Base-by-base conservation (phyloP, 2,888 invertebrate genomes). In the Galerucella pusilla region DNA sequence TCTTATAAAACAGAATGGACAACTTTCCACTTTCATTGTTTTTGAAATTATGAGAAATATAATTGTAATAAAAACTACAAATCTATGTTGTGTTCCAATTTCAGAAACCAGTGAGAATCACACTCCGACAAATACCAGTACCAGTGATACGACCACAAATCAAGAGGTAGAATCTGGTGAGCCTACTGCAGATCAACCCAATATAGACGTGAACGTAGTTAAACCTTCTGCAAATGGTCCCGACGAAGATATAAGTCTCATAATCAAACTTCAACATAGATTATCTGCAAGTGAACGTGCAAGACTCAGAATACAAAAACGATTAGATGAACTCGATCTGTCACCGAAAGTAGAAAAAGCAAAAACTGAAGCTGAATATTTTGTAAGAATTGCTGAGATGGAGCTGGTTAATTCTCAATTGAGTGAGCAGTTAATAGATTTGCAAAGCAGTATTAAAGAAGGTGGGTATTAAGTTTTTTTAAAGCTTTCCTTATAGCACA, bases 361-460 rank as follows among this genome's bases (percentile, higher is more conserved):
- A 3, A 85, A 85, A 71, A 87, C 85, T 63, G 89, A 91, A 0
- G 90, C 90, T 77, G 87, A 88, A 25, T 90, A 91, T 77, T 85
- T 90, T 7, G 90, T 90, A 82, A 89, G 91, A 88, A 90, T 95
- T 2, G 93, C 94, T 82, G 96, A 97, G 88, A 85, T 97, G 78
- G 97, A 97, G 88, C 93, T 97, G 82, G 94, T 95, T 86, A 97
- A 96, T 87, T 93, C 94, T 80, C 94, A 95, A 85, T 88, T 97
- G 57, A 91, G 93, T 78, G 92, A 93, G 77, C 94, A 97, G 85
- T 88, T 97, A 70, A 92, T 92, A 75, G 89, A 93, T 68, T 86
- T 96, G 74, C 91, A 96, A 45, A 91, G 91, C 80, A 91, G 92
- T 73, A 90, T 93, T 66, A 90, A 91, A n/a, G 91, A 92, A 14